These are phyloP conservation scores for Eledona agricola DNA, from an alignment of 2,888 invertebrate species.

Conservation along the genomic window DNA sequence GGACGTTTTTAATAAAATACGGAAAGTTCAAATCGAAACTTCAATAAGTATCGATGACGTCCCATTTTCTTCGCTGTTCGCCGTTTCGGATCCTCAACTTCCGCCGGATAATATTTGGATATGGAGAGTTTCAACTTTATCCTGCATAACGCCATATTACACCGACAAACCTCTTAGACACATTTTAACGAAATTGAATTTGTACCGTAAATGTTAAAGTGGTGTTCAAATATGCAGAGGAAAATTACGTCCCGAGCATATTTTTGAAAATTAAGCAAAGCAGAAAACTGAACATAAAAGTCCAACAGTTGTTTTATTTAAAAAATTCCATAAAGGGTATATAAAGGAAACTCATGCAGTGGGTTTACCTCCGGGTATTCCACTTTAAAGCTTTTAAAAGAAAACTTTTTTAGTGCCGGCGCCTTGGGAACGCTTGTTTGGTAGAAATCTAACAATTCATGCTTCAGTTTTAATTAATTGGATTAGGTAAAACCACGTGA, in stretches of 20 bases:
- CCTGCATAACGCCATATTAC: slow-evolving; percentile 15
- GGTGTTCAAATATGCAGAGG: no score
- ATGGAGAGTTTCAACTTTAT: slow-evolving; percentile 16
- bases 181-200: no score
- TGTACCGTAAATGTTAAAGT: no score
- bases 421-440: slow-evolving; percentile 15
- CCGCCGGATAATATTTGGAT: slow-evolving; percentile 16
- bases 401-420: slow-evolving; percentile 20
- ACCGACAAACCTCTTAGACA: slow-evolving; percentile 6
- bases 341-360: slow-evolving; percentile 23
- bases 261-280: no score
- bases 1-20: no score
- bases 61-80: slow-evolving; percentile 3
- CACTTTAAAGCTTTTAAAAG: slow-evolving; percentile 23
- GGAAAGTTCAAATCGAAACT: no score
- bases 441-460: no score
- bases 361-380: slow-evolving; percentile 6
- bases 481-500: no score
- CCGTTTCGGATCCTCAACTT: slow-evolving; percentile 12
- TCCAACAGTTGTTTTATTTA: slow-evolving; percentile 18
- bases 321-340: slow-evolving; percentile 19
- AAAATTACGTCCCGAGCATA: no score
- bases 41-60: slow-evolving; percentile 6
- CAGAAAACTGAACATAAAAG: no score
- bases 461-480: no score